Evolutionary conservation across 2,888 invertebrate genomes (phyloP).

Genomic region (Cordilura impudica): DNA sequence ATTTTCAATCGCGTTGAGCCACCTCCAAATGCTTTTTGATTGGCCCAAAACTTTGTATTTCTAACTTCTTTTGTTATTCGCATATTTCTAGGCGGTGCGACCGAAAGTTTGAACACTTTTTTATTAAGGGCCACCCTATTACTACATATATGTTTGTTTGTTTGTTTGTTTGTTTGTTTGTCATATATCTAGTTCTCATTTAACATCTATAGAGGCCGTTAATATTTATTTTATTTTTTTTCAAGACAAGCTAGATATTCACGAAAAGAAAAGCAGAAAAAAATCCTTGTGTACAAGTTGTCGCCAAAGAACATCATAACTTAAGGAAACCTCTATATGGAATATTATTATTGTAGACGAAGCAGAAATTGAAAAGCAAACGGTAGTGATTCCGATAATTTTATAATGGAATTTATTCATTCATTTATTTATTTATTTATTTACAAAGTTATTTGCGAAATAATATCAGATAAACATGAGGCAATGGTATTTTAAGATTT

Average conservation of each 20-base stretch:
- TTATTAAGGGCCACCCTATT: too few species aligned
- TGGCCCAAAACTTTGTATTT: too few species aligned
- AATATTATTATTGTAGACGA: slow-evolving; percentile 19
- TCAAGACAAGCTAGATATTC: neutral
- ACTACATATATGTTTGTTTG: neutral
- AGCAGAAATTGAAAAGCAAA: slow-evolving; percentile 27
- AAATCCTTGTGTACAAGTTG: slow-evolving; percentile 10
- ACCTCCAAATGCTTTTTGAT: too few species aligned
- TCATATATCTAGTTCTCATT: too few species aligned
- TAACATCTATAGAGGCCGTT: too few species aligned
- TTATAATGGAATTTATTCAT: slow-evolving; percentile 49
- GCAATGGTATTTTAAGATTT: too few species aligned
- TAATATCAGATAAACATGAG: too few species aligned
- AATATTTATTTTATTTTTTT: neutral
- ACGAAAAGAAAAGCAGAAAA: neutral
- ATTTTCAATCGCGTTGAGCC: too few species aligned
- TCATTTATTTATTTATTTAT: slow-evolving; percentile 34
- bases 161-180: too few species aligned
- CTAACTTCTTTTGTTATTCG: too few species aligned
- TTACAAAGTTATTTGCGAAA: neutral
- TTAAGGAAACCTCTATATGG: slow-evolving; percentile 23
- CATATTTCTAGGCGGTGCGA: too few species aligned
- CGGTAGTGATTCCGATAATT: slow-evolving; percentile 51
- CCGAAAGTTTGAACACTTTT: too few species aligned
- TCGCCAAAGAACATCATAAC: slow-evolving; percentile 39